Percentiles rank a stretch among this genome's conserved stretches.
Evolutionary conservation across 2,113 vertebrate species (phyloP).

Genomic region (Ciconia stormi): DNA sequence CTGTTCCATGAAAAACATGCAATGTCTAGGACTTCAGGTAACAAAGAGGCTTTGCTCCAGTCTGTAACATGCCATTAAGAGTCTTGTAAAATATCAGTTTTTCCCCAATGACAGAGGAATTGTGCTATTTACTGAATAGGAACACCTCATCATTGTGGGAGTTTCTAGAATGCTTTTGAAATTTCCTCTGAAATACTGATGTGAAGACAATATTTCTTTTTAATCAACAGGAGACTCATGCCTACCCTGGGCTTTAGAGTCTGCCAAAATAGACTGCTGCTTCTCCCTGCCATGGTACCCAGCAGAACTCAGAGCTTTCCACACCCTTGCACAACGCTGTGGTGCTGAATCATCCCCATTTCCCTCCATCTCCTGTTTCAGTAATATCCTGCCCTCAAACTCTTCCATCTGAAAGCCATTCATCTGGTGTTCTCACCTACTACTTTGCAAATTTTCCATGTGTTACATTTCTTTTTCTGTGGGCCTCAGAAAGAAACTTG

Average conservation of each 20-base stretch:
- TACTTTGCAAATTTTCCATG: background rate
- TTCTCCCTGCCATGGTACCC: background rate
- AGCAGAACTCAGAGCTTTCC: background rate
- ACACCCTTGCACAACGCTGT: background rate
- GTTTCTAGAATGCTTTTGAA: background rate
- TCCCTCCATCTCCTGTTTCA: background rate
- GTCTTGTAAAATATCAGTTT: background rate
- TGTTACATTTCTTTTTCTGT: background rate
- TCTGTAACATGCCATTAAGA: background rate
- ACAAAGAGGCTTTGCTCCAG: background rate
- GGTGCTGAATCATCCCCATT: background rate
- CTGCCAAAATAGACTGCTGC: background rate
- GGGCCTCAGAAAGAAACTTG: rapidly evolving
- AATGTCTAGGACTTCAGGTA: background rate
- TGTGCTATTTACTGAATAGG: background rate
- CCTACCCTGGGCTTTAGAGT: background rate
- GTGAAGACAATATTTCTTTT: background rate
- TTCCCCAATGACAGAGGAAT: background rate
- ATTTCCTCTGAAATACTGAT: background rate
- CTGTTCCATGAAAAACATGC: background rate
- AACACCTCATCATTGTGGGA: background rate
- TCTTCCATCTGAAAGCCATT: background rate
- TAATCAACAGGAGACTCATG: background rate
- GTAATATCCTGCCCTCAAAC: background rate
- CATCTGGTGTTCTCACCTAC: background rate